Base-by-base conservation (phyloP, 2,797 vertebrate genomes). In the Centropyge bicolor region DNA sequence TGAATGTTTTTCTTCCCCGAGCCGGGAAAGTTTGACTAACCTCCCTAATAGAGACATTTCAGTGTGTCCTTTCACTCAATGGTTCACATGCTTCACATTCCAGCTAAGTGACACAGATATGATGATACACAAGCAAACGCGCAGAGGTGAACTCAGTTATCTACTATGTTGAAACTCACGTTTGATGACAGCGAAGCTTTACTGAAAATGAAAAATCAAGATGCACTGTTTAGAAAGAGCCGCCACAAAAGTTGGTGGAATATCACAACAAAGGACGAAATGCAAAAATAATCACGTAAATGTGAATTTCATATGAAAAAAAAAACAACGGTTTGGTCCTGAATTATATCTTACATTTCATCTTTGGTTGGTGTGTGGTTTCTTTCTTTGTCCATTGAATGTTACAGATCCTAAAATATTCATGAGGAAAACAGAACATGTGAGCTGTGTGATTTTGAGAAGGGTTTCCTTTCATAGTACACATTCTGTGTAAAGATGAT, bases 31-130 rank as follows among this genome's bases (percentile, higher is more conserved):
- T 90, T 83, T 74, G 74, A 88, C 84, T 82, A 77, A 65, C 76
- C 60, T 57, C 46, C 17, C 78, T 63, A 73, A 79, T 77, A 74
- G 81, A 80, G 76, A 86, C 80, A 74, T 90, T 86, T 88, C 74
- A 82, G 82, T 22, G 16, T 74, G 86, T 85, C 70, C 76, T 82
- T 81, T 90, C 84, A 54, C 56, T 74, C 74, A 74, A 19, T 73
- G 75, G 52, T 41, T 81, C 73, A 84, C 86, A 92, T 90, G 89
- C 87, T 70, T 90, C 80, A 90, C 86, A 93, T 92, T 91, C 90
- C 81, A 60, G 57, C 78, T 63, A 75, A 62, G 80, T 74, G 82
- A 87, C 86, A 90, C 78, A 83, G 66, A 82, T 82, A 85, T 77
- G 63, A 84, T 86, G n/a, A 83, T 51, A 88, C 19, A 70, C 17